Percentiles rank a stretch among this genome's conserved stretches.
Evolutionary conservation across 2,113 vertebrate genomes (phyloP).

Genomic region (Hemicordylus capensis): DNA sequence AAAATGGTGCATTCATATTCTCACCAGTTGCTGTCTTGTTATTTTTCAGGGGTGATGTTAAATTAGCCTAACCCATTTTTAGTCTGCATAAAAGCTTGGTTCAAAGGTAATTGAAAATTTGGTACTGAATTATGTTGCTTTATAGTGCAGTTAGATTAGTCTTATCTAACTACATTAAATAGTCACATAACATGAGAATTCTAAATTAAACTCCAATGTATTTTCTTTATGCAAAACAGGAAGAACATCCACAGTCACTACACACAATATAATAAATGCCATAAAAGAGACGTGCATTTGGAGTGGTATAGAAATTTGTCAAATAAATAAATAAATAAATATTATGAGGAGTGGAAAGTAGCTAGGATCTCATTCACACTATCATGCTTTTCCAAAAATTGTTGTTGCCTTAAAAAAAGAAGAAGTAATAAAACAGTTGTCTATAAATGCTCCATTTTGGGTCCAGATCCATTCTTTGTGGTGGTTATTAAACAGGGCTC

Average conservation of each 20-base stretch:
- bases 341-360: neutral
- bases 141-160: too few species aligned
- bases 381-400: neutral
- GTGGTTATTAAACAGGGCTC: too few species aligned
- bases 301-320: too few species aligned
- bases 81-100: conserved; percentile 6
- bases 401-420: neutral
- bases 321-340: conserved; percentile 46
- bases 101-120: conserved; percentile 51
- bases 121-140: conserved; percentile 65
- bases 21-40: conserved; percentile 50
- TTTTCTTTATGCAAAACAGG: conserved; percentile 50
- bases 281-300: too few species aligned
- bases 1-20: conserved; percentile 56
- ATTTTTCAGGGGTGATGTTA: conserved; percentile 40
- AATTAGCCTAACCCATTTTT: conserved; percentile 50
- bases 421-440: neutral
- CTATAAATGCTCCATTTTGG: too few species aligned
- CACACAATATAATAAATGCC: too few species aligned
- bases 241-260: neutral
- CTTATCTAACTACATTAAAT: conserved; percentile 32
- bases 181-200: conserved; percentile 47
- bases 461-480: too few species aligned
- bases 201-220: conserved; percentile 44
- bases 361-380: neutral